Evolutionary conservation across 2,888 invertebrate genomes (phyloP).

Genomic region (Caenorhabditis sp.): DNA sequence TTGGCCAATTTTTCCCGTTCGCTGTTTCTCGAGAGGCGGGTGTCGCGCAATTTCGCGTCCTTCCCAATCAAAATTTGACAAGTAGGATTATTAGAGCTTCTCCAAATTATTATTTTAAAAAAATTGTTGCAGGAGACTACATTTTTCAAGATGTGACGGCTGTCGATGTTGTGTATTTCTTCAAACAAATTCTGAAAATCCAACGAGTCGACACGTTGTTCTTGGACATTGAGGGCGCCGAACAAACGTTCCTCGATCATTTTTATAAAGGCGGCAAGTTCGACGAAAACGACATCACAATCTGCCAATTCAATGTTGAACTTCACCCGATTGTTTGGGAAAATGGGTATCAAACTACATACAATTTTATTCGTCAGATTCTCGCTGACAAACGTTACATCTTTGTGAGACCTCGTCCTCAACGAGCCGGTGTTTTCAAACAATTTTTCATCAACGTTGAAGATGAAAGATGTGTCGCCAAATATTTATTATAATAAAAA

Average conservation of each 20-base stretch:
- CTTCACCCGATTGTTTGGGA: slow-evolving; percentile 6
- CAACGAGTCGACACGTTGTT: background rate
- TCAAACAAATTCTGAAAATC: slow-evolving; percentile 14
- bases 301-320: background rate
- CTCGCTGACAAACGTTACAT: slow-evolving; percentile 6
- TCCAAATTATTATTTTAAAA: too few species aligned
- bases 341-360: background rate
- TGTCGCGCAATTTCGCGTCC: slow-evolving; percentile 10
- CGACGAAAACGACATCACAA: background rate
- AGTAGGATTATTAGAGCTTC: background rate
- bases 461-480: slow-evolving; percentile 2
- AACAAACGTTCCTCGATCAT: background rate
- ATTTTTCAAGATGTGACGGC: slow-evolving; percentile 30
- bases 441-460: slow-evolving; percentile 5
- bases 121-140: too few species aligned
- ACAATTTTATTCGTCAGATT: slow-evolving; percentile 7
- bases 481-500: background rate
- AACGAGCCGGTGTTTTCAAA: background rate
- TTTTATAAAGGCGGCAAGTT: background rate
- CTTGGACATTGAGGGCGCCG: background rate
- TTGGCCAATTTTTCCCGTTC: slow-evolving; percentile 36
- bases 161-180: slow-evolving; percentile 27
- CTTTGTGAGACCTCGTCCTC: slow-evolving; percentile 4
- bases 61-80: slow-evolving; percentile 32
- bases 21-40: slow-evolving; percentile 28